phyloP scores from a whole-genome alignment of 2,888 invertebrate genomes.

The Carabus problematicus region DNA sequence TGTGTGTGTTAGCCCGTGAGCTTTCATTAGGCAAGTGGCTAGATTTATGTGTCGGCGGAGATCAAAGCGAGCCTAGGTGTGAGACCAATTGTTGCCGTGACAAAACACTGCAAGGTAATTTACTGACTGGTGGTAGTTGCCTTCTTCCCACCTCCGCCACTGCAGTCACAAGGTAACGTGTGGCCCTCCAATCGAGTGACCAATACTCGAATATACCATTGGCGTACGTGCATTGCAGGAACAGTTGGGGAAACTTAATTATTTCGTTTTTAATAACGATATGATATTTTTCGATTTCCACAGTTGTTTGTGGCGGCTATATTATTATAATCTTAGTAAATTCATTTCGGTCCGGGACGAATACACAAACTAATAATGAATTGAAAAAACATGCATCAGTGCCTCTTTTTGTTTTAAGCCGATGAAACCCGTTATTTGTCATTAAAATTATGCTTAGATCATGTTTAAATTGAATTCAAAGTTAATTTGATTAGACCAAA shows the following conservation, averaged over 20 bases:
- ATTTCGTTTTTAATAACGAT: too few species aligned
- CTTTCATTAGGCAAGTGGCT: slow-evolving; percentile 62
- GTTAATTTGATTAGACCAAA: too few species aligned
- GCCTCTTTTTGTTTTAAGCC: slow-evolving; percentile 35
- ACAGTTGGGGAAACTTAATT: slow-evolving; percentile 34
- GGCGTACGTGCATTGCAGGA: background rate
- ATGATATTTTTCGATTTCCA: too few species aligned
- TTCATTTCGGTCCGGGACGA: too few species aligned
- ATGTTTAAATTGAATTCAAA: too few species aligned
- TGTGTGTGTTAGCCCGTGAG: slow-evolving; percentile 49
- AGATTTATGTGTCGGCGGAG: slow-evolving; percentile 60
- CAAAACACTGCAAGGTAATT: slow-evolving; percentile 62
- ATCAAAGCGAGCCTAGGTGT: slow-evolving; percentile 61
- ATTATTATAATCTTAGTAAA: too few species aligned
- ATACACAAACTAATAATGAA: too few species aligned
- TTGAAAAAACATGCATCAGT: background rate
- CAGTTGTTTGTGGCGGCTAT: too few species aligned
- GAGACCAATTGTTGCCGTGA: slow-evolving; percentile 63
- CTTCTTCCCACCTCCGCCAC: slow-evolving; percentile 15
- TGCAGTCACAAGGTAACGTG: background rate
- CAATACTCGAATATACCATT: too few species aligned
- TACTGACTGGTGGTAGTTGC: slow-evolving; percentile 49
- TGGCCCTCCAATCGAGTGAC: background rate
- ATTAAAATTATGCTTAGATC: too few species aligned
- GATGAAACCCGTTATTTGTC: slow-evolving; percentile 3